Conservation (phyloP, 2,113 vertebrate genomes). For the Drymodes brunneopygia region DNA sequence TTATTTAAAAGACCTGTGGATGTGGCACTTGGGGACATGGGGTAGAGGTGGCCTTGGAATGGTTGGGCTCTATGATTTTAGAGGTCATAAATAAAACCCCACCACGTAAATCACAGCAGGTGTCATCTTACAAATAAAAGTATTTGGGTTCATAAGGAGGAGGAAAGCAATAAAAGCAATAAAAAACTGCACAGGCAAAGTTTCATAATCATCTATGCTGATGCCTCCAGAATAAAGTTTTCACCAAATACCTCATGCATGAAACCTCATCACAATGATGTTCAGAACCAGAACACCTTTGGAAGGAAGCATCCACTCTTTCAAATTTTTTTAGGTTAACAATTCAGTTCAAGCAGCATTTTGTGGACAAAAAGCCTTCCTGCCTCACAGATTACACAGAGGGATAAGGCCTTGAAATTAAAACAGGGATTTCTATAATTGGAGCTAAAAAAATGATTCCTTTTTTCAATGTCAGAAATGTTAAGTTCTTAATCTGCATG, state of each 20-base stretch:
- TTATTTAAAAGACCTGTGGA: neutral
- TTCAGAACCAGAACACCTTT: neutral
- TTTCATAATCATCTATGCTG: neutral
- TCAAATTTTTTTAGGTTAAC: neutral
- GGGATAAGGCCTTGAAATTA: neutral
- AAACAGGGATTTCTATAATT: neutral
- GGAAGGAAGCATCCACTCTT: neutral
- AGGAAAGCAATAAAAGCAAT: neutral
- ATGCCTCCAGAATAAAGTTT: neutral
- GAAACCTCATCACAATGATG: neutral
- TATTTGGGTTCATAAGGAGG: neutral
- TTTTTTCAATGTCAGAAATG: neutral
- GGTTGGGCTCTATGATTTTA: rapidly evolving
- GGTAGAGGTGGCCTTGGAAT: neutral
- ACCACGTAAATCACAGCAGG: rapidly evolving
- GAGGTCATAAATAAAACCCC: neutral
- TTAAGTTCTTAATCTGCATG: neutral
- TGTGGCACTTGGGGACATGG: neutral
- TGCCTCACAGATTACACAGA: neutral
- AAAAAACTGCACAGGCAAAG: neutral
- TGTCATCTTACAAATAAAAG: neutral
- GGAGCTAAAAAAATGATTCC: neutral
- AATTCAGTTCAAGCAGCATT: neutral
- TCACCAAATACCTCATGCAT: neutral
- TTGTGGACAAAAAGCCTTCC: neutral